Evolutionary conservation across 2,113 vertebrate genomes (phyloP), one percentile per base, ranked within the genome.

Genomic region (Aegotheles bennettii): DNA sequence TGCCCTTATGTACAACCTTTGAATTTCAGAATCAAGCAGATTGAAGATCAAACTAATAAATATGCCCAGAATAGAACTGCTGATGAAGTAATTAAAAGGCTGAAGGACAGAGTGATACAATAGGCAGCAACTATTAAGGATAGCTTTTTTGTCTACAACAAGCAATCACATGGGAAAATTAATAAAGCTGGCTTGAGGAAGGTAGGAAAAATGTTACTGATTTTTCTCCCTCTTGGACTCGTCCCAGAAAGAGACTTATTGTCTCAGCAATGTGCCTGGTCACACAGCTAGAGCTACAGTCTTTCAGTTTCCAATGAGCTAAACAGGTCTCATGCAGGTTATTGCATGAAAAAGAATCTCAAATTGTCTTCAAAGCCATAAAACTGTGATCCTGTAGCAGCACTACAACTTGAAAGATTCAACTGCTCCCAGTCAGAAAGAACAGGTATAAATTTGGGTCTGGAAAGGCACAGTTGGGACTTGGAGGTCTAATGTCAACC

Each of bases 61-160:
- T 21, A 35, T 1, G 3, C 89, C 75, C 90, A 91, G 93, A 94
- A 65, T 23, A 95, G 93, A 95, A 82, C 89, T 51, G 84, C 91
- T 86, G 96, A 97, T 9, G 89, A 96, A 48, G 94, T 96, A 78
- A 90, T 97, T 20, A 95, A 82, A 76, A 97, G 89, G 28, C 95
- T 98, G 54, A 97, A 89, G 50, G 69, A 93, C 67, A 86, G 69
- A 21, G 74, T 97, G 28, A 78, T 80, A 74, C 53, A 84, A 65
- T 87, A 89, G 45, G 94, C 96, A 92, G 60, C 94, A 3, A 47
- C 84, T 13, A 77, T 97, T 92, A 91, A 94, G 54, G 95, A 93
- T n/a, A 89, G 43, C 2, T 97, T 98, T 76, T 97, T 97, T 38
- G 81, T 60, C 31, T 80, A 82, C 42, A 84, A 95, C 36, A 95